Evolutionary conservation across 2,113 vertebrate species (phyloP).

Genomic region (Danionella cerebrum): DNA sequence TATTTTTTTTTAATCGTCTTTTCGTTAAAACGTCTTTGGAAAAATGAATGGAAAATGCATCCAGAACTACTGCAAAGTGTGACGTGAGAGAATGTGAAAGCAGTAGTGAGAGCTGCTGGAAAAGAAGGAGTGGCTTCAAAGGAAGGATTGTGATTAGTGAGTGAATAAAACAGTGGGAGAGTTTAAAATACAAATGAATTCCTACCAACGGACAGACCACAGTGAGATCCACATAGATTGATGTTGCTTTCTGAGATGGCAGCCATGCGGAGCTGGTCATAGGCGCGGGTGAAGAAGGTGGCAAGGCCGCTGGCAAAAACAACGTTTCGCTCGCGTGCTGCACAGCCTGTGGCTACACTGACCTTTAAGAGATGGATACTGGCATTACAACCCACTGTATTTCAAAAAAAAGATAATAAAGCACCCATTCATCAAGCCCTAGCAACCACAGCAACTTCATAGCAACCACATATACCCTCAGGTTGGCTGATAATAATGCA

Average conservation of each 20-base stretch:
- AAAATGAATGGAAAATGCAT: background rate
- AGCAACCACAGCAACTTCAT: background rate
- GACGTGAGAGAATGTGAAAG: background rate
- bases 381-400: background rate
- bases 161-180: background rate
- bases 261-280: conserved; percentile 90
- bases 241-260: conserved; percentile 91
- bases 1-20: no score
- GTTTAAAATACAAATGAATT: background rate
- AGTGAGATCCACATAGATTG: conserved; percentile 90
- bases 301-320: conserved; percentile 87
- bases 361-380: conserved; percentile 59
- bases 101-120: background rate
- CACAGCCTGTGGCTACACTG: conserved; percentile 81
- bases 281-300: conserved; percentile 83
- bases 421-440: background rate
- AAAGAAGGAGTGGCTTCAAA: background rate
- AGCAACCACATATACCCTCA: background rate
- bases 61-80: background rate
- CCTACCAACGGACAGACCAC: conserved; percentile 90
- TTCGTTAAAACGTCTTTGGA: no score
- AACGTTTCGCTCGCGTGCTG: conserved; percentile 77
- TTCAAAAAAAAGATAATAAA: background rate
- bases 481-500: background rate
- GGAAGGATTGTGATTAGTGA: background rate